These are phyloP conservation scores for Papilio protenor DNA, from an alignment of 2,888 invertebrate species.

Conservation along the genomic window DNA sequence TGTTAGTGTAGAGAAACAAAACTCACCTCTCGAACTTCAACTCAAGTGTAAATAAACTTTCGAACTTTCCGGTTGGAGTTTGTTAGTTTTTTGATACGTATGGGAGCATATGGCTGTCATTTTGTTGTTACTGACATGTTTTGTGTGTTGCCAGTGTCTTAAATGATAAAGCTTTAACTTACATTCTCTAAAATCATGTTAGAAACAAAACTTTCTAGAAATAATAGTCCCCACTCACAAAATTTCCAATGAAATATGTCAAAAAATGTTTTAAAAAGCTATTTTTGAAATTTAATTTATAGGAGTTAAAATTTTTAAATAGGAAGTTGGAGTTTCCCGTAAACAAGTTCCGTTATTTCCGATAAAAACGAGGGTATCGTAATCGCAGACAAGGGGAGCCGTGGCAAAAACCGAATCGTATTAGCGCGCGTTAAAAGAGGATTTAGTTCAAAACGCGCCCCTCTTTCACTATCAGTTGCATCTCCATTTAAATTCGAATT, in stretches of 20 bases:
- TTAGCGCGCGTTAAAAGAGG: constrained; percentile 50
- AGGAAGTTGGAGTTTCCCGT: constrained; percentile 28
- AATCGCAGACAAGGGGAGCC: constrained; percentile 46
- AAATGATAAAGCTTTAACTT: neutral
- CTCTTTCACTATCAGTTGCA: constrained; percentile 42
- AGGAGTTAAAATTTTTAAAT: constrained; percentile 19
- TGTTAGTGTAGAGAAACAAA: constrained; percentile 35
- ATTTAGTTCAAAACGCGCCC: constrained; percentile 41
- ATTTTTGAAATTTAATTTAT: neutral
- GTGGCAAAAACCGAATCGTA: constrained; percentile 49
- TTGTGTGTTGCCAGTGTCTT: constrained; percentile 5
- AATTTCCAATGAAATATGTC: no score
- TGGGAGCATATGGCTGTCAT: neutral
- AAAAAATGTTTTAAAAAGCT: neutral
- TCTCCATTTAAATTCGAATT: constrained; percentile 43
- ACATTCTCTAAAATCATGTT: neutral
- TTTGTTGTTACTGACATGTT: neutral
- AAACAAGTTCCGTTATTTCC: constrained; percentile 42
- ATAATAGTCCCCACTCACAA: no score
- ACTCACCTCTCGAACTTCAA: constrained; percentile 13
- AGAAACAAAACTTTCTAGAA: neutral
- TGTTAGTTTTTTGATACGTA: constrained; percentile 10
- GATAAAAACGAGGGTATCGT: constrained; percentile 48
- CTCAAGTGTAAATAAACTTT: constrained; percentile 39
- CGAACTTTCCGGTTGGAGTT: constrained; percentile 18